Evolutionary conservation across 2,888 invertebrate species (phyloP).

Genomic region (Chrysolina americana): DNA sequence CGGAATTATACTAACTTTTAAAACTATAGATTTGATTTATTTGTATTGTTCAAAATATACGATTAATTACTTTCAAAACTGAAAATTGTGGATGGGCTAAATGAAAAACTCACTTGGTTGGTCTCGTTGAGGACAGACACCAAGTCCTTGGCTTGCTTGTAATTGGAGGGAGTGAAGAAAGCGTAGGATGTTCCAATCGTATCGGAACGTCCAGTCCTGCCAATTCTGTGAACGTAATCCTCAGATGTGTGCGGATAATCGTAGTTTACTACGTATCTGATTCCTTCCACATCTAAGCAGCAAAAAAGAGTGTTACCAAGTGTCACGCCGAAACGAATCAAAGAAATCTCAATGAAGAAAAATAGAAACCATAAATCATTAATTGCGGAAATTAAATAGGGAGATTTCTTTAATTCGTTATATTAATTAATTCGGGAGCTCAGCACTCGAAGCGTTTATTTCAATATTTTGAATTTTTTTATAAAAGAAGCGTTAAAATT

Average conservation of each 20-base stretch:
- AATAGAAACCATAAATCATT: background rate
- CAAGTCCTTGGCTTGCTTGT: constrained; percentile 89
- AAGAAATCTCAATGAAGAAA: constrained; percentile 31
- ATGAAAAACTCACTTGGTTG: constrained; percentile 78
- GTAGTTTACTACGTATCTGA: constrained; percentile 96
- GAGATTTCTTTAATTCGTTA: constrained; percentile 29
- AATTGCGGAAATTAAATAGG: too few species aligned
- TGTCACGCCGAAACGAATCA: constrained; percentile 25
- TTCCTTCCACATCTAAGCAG: constrained; percentile 91
- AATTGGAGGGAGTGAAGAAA: constrained; percentile 92
- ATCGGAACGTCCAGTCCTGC: constrained; percentile 91
- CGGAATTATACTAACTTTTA: too few species aligned
- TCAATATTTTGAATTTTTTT: too few species aligned
- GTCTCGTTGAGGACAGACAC: constrained; percentile 92
- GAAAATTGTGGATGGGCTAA: constrained; percentile 21
- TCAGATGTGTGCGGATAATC: constrained; percentile 97
- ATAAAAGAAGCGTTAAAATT: too few species aligned
- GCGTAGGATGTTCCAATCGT: constrained; percentile 94
- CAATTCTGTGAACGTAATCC: constrained; percentile 96
- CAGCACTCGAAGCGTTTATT: too few species aligned
- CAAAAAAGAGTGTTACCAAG: constrained; percentile 36
- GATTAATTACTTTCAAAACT: too few species aligned
- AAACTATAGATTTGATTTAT: too few species aligned
- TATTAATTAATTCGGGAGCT: background rate
- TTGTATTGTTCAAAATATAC: too few species aligned